Percentiles rank a stretch among this genome's conserved stretches.
These are phyloP conservation scores for Oscheius myriophilus DNA, from an alignment of 2,888 invertebrate genomes.

Conservation along the genomic window DNA sequence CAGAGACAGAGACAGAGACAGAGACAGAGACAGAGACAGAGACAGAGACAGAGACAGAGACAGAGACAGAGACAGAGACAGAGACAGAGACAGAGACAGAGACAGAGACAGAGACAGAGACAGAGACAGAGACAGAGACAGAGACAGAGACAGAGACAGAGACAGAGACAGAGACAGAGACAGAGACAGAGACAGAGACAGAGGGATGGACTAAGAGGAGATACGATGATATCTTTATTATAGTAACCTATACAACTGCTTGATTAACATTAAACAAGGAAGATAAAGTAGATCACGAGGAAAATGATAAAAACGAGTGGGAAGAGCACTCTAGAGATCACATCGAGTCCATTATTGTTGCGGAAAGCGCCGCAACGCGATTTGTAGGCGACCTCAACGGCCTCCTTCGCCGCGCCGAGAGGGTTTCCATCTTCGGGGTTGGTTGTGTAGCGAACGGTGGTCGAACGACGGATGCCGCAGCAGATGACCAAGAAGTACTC, in stretches of 20 bases:
- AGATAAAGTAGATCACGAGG: slow-evolving; percentile 60
- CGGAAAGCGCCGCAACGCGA: slow-evolving; percentile 50
- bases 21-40: not conserved
- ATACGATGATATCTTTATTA: not conserved
- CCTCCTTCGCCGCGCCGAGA: slow-evolving; percentile 47
- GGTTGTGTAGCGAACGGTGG: slow-evolving; percentile 42
- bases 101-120: too few relatives aligned
- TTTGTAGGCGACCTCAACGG: slow-evolving; percentile 46
- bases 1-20: not conserved
- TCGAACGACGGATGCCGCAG: slow-evolving; percentile 57
- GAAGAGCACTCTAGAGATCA: slow-evolving; percentile 64
- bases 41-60: not conserved
- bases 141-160: too few relatives aligned
- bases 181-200: not conserved
- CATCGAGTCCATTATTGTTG: slow-evolving; percentile 60
- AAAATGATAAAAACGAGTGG: slow-evolving; percentile 63
- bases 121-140: too few relatives aligned
- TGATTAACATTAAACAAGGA: slow-evolving; percentile 41
- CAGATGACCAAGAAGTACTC: slow-evolving; percentile 69
- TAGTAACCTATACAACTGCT: not conserved
- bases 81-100: not conserved
- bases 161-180: not conserved
- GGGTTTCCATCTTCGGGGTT: slow-evolving; percentile 44
- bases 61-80: not conserved
- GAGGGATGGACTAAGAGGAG: not conserved